Base-by-base conservation (phyloP, 1,140 invertebrate species). In the Leguminivora glycinivorella region DNA sequence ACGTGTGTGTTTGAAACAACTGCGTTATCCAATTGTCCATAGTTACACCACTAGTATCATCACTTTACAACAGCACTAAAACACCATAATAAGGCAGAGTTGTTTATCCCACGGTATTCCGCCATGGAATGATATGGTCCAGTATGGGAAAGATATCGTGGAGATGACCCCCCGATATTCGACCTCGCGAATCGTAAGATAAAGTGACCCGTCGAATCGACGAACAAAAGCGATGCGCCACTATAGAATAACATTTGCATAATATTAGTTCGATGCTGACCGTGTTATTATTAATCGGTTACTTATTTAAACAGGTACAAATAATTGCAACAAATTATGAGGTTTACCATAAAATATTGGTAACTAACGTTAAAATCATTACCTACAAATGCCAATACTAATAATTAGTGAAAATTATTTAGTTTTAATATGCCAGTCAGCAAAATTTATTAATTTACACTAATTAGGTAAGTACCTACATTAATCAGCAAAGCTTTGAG, bases 1-100 rank as follows among this genome's bases (percentile, higher is more conserved):
- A 83, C 0, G 80, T 81, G 40, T 81, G 85, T 3, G 85, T 73
- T 68, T 91, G 89, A 75, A 91, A 91, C 17, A 91, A 74, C 71
- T 89, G 82, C 29, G 85, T 82, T 69, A 91, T 91, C 89, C 89
- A 91, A 79, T 89, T 84, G 31, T 88, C 82, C 85, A 90, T 90
- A 73, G 56, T 10, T 25, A 60, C 63, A 40, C 31, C 19, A 22
- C 47, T 17, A 47, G 19, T 52, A 19, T 52, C n/a, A 9, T 40
- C 17, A 47, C 66, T 71, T 74, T 74, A 70, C 31, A 47, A 47
- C 22, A n/a, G 4, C 67, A 47, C 22, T 68, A 31, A 10, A 43
- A 34, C 19, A 43, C 29, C 19, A 22, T 5, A 63, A 63, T 29
- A 31, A 25, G 12, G 0, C 68, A 56, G 74, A 70, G 79, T 75